Evolutionary conservation across 1,140 invertebrate genomes (phyloP).

Genomic region (Drosophila sp.): DNA sequence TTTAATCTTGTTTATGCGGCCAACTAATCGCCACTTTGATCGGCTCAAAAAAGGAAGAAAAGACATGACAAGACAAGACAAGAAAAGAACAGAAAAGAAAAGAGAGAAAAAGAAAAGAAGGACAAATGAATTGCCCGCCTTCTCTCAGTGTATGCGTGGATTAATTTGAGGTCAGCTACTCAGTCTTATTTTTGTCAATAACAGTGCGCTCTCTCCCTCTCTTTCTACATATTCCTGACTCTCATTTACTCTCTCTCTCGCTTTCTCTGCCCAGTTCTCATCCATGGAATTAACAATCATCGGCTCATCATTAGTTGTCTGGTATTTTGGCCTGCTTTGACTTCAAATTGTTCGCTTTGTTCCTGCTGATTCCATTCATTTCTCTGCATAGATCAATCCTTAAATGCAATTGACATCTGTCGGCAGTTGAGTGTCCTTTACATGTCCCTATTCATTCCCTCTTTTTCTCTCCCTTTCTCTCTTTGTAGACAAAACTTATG

Average conservation of each 20-base stretch:
- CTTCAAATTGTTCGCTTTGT: constrained; percentile 8
- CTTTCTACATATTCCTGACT: neutral
- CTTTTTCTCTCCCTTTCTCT: neutral
- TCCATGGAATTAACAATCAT: constrained; percentile 32
- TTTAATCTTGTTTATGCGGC: constrained; percentile 53
- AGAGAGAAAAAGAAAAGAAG: neutral
- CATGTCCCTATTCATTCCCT: neutral
- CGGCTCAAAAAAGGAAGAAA: constrained; percentile 13
- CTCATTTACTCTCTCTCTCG: neutral
- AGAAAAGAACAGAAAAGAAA: neutral
- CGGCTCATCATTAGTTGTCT: constrained; percentile 28
- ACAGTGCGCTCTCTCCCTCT: neutral
- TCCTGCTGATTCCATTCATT: constrained; percentile 30
- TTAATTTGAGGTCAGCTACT: constrained; percentile 16
- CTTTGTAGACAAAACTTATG: neutral
- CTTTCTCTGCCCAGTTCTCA: neutral
- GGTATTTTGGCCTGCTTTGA: constrained; percentile 5
- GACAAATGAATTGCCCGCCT: constrained; percentile 37
- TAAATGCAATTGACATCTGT: constrained; percentile 44
- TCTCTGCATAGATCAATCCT: neutral
- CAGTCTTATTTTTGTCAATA: constrained; percentile 7
- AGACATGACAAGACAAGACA: neutral
- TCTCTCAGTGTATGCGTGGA: neutral
- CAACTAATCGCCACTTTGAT: constrained; percentile 49
- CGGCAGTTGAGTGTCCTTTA: neutral